Evolutionary conservation across 2,888 invertebrate genomes (phyloP).

Genomic region (Linyphia triangularis): DNA sequence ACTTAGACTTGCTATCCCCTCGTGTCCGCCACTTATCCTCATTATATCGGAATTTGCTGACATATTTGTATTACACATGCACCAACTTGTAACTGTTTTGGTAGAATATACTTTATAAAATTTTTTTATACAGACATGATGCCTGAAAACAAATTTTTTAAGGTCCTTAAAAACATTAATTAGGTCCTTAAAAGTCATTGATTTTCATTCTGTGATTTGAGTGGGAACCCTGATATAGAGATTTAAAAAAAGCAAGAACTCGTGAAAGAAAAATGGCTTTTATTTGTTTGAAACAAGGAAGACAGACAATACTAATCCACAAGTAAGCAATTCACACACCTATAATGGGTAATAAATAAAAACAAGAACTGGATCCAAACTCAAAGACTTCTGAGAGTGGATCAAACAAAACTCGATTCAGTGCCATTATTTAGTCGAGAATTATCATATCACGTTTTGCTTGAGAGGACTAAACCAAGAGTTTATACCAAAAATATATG

Average conservation of each 20-base stretch:
- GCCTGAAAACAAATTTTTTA: too few relatives aligned
- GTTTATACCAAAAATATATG: constrained; percentile 75
- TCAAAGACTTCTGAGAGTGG: constrained; percentile 37
- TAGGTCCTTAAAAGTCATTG: too few relatives aligned
- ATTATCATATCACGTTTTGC: constrained; percentile 56
- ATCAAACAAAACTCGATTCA: constrained; percentile 31
- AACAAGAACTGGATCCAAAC: constrained; percentile 35
- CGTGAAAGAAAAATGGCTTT: constrained; percentile 71
- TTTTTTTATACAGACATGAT: too few relatives aligned
- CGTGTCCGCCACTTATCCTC: too few relatives aligned
- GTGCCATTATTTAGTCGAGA: constrained; percentile 28
- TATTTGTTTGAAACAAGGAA: constrained; percentile 72
- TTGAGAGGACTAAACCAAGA: constrained; percentile 67
- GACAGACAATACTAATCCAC: constrained; percentile 70
- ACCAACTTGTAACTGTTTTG: too few relatives aligned
- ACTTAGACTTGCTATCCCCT: too few relatives aligned
- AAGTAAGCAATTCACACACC: constrained; percentile 73
- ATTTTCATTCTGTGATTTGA: too few relatives aligned
- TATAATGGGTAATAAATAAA: constrained; percentile 72
- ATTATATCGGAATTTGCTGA: too few relatives aligned
- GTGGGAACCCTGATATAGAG: too few relatives aligned
- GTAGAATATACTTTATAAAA: too few relatives aligned
- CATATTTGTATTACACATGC: too few relatives aligned
- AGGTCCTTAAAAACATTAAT: too few relatives aligned
- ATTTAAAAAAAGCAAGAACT: not conserved